Percentiles rank a stretch among this genome's conserved stretches.
Evolutionary conservation across 2,797 vertebrate genomes (phyloP).

Genomic region (Lagorchestes hirsutus): DNA sequence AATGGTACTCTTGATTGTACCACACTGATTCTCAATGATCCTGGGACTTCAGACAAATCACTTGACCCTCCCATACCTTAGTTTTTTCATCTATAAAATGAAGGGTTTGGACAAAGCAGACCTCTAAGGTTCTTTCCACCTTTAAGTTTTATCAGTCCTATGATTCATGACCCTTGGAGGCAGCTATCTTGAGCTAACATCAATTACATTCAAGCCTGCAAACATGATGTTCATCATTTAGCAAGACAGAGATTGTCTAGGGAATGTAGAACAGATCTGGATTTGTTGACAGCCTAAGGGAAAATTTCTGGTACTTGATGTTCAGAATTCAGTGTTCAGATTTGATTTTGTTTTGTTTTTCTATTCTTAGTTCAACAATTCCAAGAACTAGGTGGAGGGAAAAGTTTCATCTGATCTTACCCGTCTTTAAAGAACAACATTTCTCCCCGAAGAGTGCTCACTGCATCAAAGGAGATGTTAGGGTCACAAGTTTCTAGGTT

Average conservation of each 20-base stretch:
- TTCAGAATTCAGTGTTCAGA: conserved; percentile 1
- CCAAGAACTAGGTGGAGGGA: background rate
- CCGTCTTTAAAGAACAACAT: conserved; percentile 91
- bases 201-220: background rate
- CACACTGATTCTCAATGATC: background rate
- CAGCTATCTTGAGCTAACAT: background rate
- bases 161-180: background rate
- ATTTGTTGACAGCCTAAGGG: background rate
- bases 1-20: background rate
- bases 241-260: background rate
- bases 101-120: background rate
- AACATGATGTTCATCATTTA: background rate
- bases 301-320: conserved; percentile 19
- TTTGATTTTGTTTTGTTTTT: conserved; percentile 3
- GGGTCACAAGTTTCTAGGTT: conserved; percentile 81
- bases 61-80: background rate
- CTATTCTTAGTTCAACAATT: conserved; percentile 7
- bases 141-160: background rate
- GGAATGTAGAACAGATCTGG: background rate
- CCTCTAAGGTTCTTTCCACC: background rate
- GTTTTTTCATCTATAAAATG: background rate
- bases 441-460: conserved; percentile 88
- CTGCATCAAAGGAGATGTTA: conserved; percentile 88
- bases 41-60: background rate
- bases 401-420: conserved; percentile 76